Conservation (phyloP, 1,140 invertebrate genomes). For the Heliconius hewitsoni region DNA sequence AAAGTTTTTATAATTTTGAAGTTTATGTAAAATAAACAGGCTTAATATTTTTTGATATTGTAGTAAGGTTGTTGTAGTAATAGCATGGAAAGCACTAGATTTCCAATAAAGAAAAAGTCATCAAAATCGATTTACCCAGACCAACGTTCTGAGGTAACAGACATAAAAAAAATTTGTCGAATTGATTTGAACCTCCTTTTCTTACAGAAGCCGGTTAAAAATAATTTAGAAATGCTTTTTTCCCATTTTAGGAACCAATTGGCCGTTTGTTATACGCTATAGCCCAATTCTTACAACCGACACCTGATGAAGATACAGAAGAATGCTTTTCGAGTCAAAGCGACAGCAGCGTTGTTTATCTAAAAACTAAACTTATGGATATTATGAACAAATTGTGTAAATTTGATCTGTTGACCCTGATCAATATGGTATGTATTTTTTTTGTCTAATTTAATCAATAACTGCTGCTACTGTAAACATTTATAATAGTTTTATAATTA, state of each 20-base stretch:
- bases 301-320: conserved; percentile 55
- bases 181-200: too few species aligned
- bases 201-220: too few species aligned
- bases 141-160: too few species aligned
- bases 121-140: too few species aligned
- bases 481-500: too few species aligned
- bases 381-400: conserved; percentile 52
- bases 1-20: too few species aligned
- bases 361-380: conserved; percentile 50
- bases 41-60: too few species aligned
- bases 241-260: conserved; percentile 63
- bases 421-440: conserved; percentile 52
- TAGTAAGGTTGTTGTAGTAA: too few species aligned
- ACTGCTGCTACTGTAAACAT: not conserved
- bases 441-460: not conserved
- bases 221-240: conserved; percentile 13
- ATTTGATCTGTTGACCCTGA: conserved; percentile 38
- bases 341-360: conserved; percentile 43
- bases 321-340: conserved; percentile 56
- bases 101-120: too few species aligned
- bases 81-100: too few species aligned
- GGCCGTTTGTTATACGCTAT: conserved; percentile 53
- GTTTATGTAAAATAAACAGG: too few species aligned
- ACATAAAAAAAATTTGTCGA: too few species aligned
- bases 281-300: conserved; percentile 57